Conservation (phyloP, 2,888 invertebrate species). For the Lithophane socia region DNA sequence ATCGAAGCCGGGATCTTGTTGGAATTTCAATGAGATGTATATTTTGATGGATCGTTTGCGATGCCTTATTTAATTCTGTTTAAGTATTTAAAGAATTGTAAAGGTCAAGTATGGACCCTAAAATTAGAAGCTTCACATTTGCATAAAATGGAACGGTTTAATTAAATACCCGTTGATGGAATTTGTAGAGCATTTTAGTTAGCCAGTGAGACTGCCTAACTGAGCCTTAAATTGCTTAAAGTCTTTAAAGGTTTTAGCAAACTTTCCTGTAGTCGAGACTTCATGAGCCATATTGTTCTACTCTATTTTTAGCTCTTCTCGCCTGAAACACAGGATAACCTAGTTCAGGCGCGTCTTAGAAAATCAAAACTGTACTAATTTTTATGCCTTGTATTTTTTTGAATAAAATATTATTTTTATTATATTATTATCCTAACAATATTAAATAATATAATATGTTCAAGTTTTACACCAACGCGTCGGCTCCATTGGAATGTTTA, state of each 20-base stretch:
- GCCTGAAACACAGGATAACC: no score
- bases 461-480: constrained; percentile 14
- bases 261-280: constrained; percentile 9
- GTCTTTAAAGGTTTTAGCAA: constrained; percentile 8
- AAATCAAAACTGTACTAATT: no score
- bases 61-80: constrained; percentile 53
- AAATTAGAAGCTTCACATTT: constrained; percentile 48
- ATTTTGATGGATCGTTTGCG: constrained; percentile 45
- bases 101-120: constrained; percentile 59
- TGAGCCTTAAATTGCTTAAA: not conserved
- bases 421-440: no score
- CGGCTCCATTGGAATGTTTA: constrained; percentile 20
- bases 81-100: constrained; percentile 61
- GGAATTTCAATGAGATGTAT: constrained; percentile 61
- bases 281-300: constrained; percentile 4
- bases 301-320: no score
- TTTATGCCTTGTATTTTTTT: no score
- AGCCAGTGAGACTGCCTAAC: not conserved
- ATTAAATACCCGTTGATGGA: constrained; percentile 45
- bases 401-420: no score
- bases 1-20: constrained; percentile 48
- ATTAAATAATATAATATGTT: no score
- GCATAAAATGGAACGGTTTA: constrained; percentile 51
- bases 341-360: no score
- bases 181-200: constrained; percentile 1